Percentiles rank a stretch among this genome's conserved stretches.
Evolutionary conservation across 2,797 vertebrate genomes (phyloP).

Genomic region (Limnodromus scolopaceus): DNA sequence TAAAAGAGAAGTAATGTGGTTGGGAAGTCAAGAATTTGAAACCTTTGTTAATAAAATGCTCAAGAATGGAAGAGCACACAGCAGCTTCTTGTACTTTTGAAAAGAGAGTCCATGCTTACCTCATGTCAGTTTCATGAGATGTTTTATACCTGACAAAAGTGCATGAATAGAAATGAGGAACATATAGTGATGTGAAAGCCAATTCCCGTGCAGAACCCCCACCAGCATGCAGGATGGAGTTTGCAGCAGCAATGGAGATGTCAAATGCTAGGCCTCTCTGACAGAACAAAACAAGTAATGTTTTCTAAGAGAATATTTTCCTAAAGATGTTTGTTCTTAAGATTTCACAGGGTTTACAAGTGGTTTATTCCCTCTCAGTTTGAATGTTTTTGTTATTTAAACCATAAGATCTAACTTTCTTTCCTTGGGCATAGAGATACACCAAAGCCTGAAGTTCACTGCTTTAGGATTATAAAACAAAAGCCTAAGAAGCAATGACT

Average conservation of each 20-base stretch:
- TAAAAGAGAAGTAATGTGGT: background rate
- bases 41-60: background rate
- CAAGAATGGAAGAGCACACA: background rate
- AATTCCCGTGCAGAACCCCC: background rate
- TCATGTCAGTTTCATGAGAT: background rate
- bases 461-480: conserved; percentile 61
- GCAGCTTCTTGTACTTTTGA: background rate
- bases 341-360: background rate
- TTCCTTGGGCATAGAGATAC: conserved; percentile 6
- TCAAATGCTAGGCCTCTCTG: background rate
- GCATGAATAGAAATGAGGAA: background rate
- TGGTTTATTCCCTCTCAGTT: background rate
- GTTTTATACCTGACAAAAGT: background rate
- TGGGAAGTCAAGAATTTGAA: background rate
- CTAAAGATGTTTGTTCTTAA: background rate
- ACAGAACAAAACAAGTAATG: background rate
- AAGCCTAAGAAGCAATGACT: conserved; percentile 40
- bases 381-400: background rate
- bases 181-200: accelerated
- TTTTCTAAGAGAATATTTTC: background rate
- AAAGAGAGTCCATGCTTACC: background rate
- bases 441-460: conserved; percentile 11
- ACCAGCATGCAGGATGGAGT: background rate
- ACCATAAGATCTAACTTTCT: background rate
- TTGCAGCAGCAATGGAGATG: background rate